Percentiles rank a stretch among this genome's conserved stretches.
Conservation (phyloP, 2,113 vertebrate species). For the Labrus mixtus region DNA sequence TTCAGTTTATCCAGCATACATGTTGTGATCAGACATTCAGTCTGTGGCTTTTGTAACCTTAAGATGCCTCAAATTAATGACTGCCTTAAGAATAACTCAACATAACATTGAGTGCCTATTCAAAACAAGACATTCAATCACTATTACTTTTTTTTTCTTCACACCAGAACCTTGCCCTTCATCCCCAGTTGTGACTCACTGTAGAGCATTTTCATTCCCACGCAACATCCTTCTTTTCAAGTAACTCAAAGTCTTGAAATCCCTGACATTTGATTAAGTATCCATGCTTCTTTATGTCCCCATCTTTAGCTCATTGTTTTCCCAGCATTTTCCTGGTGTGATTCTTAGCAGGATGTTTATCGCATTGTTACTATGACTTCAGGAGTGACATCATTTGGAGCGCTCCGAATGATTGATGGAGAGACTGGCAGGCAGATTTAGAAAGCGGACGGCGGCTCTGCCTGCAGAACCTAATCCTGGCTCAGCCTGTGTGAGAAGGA, state of each 20-base stretch:
- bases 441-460: conserved; percentile 19
- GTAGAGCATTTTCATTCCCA: no score
- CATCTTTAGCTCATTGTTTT: not conserved
- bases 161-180: not conserved
- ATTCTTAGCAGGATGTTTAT: conserved; percentile 23
- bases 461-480: conserved; percentile 42
- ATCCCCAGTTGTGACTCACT: not conserved
- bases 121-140: not conserved
- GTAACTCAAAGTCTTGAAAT: not conserved
- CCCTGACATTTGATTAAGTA: not conserved
- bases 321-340: conserved; percentile 9
- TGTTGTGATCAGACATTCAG: no score
- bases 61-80: no score
- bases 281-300: conserved; percentile 7
- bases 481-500: conserved; percentile 33
- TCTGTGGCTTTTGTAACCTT: no score
- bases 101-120: not conserved
- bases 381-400: conserved; percentile 38
- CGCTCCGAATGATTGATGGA: conserved; percentile 31
- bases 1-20: no score
- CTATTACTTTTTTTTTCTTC: not conserved
- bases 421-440: conserved; percentile 36
- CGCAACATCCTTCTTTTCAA: not conserved
- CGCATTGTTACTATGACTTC: conserved; percentile 24
- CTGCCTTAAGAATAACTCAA: no score